Percentiles rank a stretch among this genome's conserved stretches.
Evolutionary conservation across 2,797 vertebrate species (phyloP).

Genomic region (Heliangelus exortis): DNA sequence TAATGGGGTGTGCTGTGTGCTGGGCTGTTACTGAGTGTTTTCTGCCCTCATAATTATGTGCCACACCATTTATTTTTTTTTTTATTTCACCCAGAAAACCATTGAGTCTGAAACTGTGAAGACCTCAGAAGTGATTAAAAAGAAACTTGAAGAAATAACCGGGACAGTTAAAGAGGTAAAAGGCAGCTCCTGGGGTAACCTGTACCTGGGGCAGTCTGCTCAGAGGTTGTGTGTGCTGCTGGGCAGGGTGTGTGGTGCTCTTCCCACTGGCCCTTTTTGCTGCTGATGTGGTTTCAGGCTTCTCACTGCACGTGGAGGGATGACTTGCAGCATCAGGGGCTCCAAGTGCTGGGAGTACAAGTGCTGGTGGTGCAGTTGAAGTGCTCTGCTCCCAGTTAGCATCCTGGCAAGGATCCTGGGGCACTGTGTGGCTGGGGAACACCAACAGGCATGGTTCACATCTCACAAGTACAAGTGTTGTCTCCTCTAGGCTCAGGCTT

Average conservation of each 20-base stretch:
- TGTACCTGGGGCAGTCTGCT: background rate
- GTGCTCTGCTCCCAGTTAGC: background rate
- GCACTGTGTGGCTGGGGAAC: background rate
- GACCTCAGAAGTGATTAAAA: slow-evolving; percentile 91
- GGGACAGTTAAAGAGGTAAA: slow-evolving; percentile 92
- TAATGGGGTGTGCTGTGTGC: background rate
- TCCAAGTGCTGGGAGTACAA: background rate
- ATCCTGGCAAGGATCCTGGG: background rate
- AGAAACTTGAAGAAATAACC: slow-evolving; percentile 88
- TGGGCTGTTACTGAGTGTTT: background rate
- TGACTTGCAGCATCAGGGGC: background rate
- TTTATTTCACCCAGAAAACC: slow-evolving; percentile 82
- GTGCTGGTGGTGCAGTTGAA: background rate
- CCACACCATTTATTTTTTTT: background rate
- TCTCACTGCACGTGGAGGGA: background rate
- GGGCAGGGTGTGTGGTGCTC: background rate
- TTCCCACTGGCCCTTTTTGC: background rate
- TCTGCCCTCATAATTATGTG: background rate
- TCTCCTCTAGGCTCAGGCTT: background rate
- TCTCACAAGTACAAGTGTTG: no score
- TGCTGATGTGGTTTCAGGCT: background rate
- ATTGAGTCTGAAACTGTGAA: slow-evolving; percentile 95
- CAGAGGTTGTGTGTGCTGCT: background rate
- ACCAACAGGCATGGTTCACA: background rate
- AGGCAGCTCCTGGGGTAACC: background rate